Base-by-base conservation (phyloP, 2,888 invertebrate species). In the Petrolisthes cinctipes region DNA sequence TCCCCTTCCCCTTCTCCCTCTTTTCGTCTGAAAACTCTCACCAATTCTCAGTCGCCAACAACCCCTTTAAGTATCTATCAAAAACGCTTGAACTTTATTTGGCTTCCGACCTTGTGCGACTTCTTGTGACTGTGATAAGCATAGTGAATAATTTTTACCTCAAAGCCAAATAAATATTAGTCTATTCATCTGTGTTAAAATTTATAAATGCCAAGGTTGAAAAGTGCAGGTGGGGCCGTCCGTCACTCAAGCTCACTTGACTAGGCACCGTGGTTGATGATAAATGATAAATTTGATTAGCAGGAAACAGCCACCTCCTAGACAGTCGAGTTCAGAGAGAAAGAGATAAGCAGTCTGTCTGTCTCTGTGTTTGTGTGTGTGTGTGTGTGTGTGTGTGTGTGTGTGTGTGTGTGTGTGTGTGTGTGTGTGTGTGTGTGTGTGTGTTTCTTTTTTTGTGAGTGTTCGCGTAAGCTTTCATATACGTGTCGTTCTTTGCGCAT, bases 311-410 rank as follows among this genome's bases (percentile, higher is more conserved):
- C 11, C 17, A 54, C 6, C 17, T 53, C 14, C 17, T 14, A 17
- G 14, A 66, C 11, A 54, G 53, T 78, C n/a, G 20, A n/a, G 17
- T 66, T 14, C 17, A 66, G 66, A 66, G 66, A 17, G 66, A 17
- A 66, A 66, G 17, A 17, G 66, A 11, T 53, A 54, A 7, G 54
- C 56, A 54, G 78, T 54, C 56, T 78, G 53, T 78, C 9, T 53
- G 14, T 76, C 51, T 76, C 37, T 37, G 76, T 76, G 76, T 76
- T 4, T 76, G 51, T 76, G 76, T 76, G 51, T 76, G 73, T 37
- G 37, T 37, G 37, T 37, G 37, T 37, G 37, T 37, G 37, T 2
- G 37, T 37, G 37, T 37, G 37, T 2, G 37, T 37, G 37, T 37
- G 37, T 37, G 37, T 37, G 2, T 37, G 2, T 71, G n/a, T 71